These are phyloP conservation scores for Tautogolabrus adspersus DNA, from an alignment of 2,113 vertebrate species.

Conservation along the genomic window DNA sequence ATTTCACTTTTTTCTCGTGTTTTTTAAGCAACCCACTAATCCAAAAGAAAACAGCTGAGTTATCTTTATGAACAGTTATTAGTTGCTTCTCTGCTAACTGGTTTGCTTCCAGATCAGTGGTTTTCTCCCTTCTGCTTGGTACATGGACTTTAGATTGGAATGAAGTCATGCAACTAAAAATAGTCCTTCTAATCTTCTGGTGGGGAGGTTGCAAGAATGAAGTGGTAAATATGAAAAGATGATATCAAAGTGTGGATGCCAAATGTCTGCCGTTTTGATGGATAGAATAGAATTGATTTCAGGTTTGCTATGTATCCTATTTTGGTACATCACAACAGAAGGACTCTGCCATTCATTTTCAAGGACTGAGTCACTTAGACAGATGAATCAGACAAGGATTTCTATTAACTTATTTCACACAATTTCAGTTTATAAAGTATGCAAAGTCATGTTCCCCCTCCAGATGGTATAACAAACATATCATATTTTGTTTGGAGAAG, in stretches of 20 bases:
- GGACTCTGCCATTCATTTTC: not conserved
- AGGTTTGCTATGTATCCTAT: not conserved
- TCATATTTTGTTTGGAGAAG: not conserved
- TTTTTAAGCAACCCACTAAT: not conserved
- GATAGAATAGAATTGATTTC: not conserved
- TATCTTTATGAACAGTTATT: not conserved
- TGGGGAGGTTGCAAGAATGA: not conserved
- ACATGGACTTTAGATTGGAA: not conserved
- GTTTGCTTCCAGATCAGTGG: not conserved
- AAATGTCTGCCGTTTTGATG: not conserved
- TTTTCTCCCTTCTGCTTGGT: not conserved
- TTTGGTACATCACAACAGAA: not conserved
- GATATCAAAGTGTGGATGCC: not conserved
- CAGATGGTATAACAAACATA: not conserved
- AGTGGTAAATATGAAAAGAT: not conserved
- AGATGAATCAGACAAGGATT: not conserved
- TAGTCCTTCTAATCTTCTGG: not conserved
- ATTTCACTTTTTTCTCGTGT: not conserved
- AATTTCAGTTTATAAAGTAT: not conserved
- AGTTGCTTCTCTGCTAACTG: not conserved
- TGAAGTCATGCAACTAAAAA: not conserved
- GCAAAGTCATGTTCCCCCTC: not conserved
- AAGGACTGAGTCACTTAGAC: not conserved
- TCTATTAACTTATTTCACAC: not conserved
- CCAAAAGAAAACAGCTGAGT: not conserved